phyloP scores from a whole-genome alignment of 1,140 invertebrate genomes.

The Diprion similis region DNA sequence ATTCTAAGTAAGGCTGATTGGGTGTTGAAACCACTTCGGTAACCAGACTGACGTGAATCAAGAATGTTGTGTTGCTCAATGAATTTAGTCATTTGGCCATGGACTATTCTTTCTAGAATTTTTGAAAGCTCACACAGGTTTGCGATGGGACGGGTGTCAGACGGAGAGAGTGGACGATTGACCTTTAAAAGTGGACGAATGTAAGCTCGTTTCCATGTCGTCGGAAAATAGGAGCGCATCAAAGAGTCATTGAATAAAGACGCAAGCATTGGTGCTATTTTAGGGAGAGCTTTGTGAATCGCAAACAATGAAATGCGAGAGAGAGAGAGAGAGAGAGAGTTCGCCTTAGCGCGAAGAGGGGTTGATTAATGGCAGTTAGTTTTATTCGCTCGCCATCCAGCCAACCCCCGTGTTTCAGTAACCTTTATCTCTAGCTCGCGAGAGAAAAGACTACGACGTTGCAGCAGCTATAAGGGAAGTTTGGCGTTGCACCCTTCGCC shows the following conservation, averaged over 20 bases:
- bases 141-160: neutral
- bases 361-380: constrained; percentile 57
- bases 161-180: neutral
- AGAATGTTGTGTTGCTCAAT: neutral
- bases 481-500: neutral
- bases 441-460: constrained; percentile 9
- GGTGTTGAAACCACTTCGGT: constrained; percentile 3
- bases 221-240: neutral
- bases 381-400: constrained; percentile 44
- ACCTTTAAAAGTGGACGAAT: constrained; percentile 1
- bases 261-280: no score
- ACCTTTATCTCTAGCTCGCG: constrained; percentile 8
- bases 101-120: neutral
- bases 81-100: no score
- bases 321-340: constrained; percentile 29
- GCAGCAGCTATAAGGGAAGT: neutral
- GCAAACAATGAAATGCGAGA: no score
- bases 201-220: neutral
- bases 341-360: constrained; percentile 31
- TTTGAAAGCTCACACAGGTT: constrained; percentile 1
- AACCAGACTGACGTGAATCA: neutral
- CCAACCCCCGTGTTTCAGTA: constrained; percentile 13
- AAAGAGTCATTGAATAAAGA: neutral
- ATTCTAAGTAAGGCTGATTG: neutral
- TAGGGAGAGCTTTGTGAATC: no score